phyloP scores from a whole-genome alignment of 2,888 invertebrate species.

The Aplocera efformata region DNA sequence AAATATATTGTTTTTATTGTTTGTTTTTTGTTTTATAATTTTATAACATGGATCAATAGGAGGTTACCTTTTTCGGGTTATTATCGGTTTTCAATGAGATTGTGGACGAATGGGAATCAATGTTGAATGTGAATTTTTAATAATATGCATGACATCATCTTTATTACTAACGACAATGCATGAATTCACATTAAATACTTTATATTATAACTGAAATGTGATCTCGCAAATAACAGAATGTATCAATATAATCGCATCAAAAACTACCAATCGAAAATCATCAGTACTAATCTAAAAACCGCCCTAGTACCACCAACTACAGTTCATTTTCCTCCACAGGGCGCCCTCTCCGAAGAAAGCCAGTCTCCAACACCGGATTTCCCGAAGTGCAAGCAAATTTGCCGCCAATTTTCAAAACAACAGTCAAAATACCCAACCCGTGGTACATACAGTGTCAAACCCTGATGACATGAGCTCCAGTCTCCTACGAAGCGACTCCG shows the following conservation, averaged over 20 bases:
- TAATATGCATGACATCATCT: conserved; percentile 1
- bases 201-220: too few species aligned
- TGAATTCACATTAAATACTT: too few species aligned
- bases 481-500: conserved; percentile 79
- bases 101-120: too few species aligned
- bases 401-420: conserved; percentile 69
- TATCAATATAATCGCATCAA: neutral
- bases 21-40: too few species aligned
- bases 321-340: conserved; percentile 39
- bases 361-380: conserved; percentile 66
- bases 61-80: too few species aligned
- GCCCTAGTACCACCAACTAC: conserved; percentile 7
- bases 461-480: conserved; percentile 88
- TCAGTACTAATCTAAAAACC: conserved; percentile 8
- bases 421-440: conserved; percentile 54
- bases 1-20: too few species aligned
- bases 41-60: too few species aligned
- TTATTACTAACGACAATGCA: too few species aligned
- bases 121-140: neutral
- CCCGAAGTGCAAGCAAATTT: conserved; percentile 70
- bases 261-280: neutral
- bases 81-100: too few species aligned
- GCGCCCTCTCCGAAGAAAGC: conserved; percentile 70
- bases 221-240: neutral
- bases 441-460: conserved; percentile 78